A percentile compares a stretch with the other conserved stretches of the same genome.
phyloP scores from a whole-genome alignment of 1,140 invertebrate species.

The Tetramorium alpestre region DNA sequence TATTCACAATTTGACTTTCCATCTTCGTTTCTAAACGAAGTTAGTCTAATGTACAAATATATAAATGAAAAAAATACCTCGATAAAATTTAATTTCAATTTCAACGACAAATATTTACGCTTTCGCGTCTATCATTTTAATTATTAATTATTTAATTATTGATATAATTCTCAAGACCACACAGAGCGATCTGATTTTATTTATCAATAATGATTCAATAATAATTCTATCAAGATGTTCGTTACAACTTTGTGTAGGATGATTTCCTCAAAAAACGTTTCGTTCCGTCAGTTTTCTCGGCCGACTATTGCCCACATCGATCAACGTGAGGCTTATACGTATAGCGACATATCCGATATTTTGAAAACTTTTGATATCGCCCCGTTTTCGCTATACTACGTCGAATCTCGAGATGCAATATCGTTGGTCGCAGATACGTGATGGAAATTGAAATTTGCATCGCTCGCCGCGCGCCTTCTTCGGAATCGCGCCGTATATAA shows the following conservation, averaged over 20 bases:
- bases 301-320: slow-evolving; percentile 13
- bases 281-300: slow-evolving; percentile 1
- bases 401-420: slow-evolving; percentile 62
- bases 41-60: background rate
- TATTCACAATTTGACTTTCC: slow-evolving; percentile 28
- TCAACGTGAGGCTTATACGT: background rate
- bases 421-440: slow-evolving; percentile 29
- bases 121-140: background rate
- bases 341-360: slow-evolving; percentile 49
- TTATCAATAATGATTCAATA: background rate
- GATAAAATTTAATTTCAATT: background rate
- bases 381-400: slow-evolving; percentile 31
- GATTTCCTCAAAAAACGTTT: slow-evolving; percentile 15
- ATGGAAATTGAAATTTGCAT: slow-evolving; percentile 70
- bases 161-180: background rate
- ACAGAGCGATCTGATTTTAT: background rate
- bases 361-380: slow-evolving; percentile 48
- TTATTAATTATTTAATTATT: background rate
- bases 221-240: background rate
- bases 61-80: background rate
- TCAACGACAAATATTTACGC: background rate
- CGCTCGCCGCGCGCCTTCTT: background rate
- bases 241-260: background rate
- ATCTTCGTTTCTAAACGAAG: background rate
- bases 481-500: slow-evolving; percentile 41